Evolutionary conservation across 2,797 vertebrate genomes (phyloP), one percentile per base, ranked within the genome.

Genomic region (Enoplosus armatus): DNA sequence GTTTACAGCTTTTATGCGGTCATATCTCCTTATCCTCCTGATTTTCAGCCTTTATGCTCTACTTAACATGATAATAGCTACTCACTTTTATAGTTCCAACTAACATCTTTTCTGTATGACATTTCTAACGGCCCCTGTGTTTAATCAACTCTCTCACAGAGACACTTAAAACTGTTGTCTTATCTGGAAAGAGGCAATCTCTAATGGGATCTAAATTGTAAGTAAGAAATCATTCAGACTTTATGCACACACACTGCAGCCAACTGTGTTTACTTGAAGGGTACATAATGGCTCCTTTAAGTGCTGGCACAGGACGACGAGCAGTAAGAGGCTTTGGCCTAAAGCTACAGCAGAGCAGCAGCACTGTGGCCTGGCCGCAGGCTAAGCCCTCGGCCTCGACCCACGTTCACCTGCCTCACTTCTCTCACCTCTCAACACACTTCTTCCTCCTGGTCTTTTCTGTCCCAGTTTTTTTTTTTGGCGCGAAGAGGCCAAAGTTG

Each of bases 261-360:
- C 60, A 26, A 27, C 27, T 37, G 18, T 70, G 22, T 76, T 68
- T 71, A 29, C 78, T 71, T 81, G 35, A 51, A 75, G 65, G 70
- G 48, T 4, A 56, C 63, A 82, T 79, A 84, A 91, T 71, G 87
- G 89, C 83, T 83, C 71, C 85, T 85, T 77, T 85, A 90, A 89
- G 60, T 81, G 84, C 85, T 87, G 86, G 77, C 84, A 74, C 80
- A 79, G 78, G 70, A 78, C 70, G 22, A 9, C 61, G 88, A 90
- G 84, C 85, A 81, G 60, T 96, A 96, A 96, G 95, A 93, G 89
- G 95, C 94, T 96, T 96, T 95, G 77, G 83, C 72, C 85, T 91
- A 95, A 96, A 96, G 91, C 94, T 87, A 75, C 64, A 83, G 87
- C 85, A 79, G 86, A 89, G 88, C 85, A 85, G 77, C 75, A 72